Evolutionary conservation across 2,797 vertebrate genomes (phyloP).

Genomic region (Poecilia wingei): DNA sequence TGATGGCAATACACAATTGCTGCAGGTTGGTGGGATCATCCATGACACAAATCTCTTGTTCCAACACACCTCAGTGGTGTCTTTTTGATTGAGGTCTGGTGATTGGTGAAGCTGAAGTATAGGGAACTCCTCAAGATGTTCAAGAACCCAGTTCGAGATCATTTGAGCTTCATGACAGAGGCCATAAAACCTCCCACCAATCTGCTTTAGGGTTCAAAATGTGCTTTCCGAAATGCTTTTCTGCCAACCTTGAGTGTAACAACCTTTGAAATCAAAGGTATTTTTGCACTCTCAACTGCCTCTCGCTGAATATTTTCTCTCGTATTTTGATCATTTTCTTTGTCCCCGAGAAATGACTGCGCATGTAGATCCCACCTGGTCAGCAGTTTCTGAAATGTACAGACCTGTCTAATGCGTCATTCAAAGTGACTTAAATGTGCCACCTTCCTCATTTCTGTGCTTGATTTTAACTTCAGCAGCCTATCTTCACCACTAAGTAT

Average conservation of each 20-base stretch:
- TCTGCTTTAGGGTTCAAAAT: not conserved
- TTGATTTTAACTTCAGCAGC: not conserved
- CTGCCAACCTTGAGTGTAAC: not conserved
- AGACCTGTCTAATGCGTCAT: not conserved
- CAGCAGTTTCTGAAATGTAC: not conserved
- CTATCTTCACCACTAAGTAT: not conserved
- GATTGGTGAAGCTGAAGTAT: not conserved
- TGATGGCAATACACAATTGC: not conserved
- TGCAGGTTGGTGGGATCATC: not conserved
- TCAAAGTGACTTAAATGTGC: not conserved
- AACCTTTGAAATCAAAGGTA: not conserved
- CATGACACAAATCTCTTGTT: not conserved
- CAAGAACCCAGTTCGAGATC: not conserved
- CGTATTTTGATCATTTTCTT: not conserved
- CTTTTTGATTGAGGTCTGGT: not conserved
- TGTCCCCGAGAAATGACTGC: not conserved
- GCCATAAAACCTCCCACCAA: not conserved
- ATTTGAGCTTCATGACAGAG: not conserved
- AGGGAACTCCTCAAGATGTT: not conserved
- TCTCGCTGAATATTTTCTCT: not conserved
- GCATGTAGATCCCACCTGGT: not conserved
- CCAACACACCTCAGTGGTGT: not conserved
- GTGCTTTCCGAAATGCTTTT: not conserved
- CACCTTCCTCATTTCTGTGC: not conserved
- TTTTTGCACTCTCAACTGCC: not conserved